A percentile compares a stretch with the other conserved stretches of the same genome.
phyloP scores from a whole-genome alignment of 2,113 vertebrate species.

The Plectropomus leopardus region DNA sequence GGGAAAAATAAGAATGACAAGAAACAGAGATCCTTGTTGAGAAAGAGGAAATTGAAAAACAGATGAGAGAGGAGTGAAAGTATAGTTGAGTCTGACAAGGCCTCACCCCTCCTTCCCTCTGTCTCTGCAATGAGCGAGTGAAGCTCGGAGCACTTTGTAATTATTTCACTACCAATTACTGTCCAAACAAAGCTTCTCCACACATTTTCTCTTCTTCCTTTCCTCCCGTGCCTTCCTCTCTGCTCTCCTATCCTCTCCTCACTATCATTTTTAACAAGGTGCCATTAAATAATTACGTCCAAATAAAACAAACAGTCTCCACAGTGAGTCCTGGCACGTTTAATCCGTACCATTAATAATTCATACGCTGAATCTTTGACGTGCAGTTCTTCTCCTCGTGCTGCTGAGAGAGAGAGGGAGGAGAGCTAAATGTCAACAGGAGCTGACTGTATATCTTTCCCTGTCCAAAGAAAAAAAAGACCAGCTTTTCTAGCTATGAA shows the following conservation, averaged over 20 bases:
- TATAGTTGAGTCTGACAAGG: slow-evolving; percentile 25
- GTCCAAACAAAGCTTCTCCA: slow-evolving; percentile 63
- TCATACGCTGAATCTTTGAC: slow-evolving; percentile 72
- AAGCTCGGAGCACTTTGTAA: slow-evolving; percentile 60
- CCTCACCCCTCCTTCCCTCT: slow-evolving; percentile 20
- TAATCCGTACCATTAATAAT: slow-evolving; percentile 80
- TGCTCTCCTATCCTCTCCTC: slow-evolving; percentile 30
- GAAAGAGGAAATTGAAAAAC: slow-evolving; percentile 26
- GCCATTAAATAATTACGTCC: slow-evolving; percentile 79
- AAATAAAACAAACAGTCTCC: slow-evolving; percentile 80
- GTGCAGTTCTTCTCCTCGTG: slow-evolving; percentile 45
- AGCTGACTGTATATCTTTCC: slow-evolving; percentile 51
- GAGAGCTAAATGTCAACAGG: slow-evolving; percentile 77
- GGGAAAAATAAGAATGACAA: not conserved
- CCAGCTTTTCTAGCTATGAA: slow-evolving; percentile 15
- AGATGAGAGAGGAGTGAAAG: slow-evolving; percentile 21
- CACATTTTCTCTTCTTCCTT: slow-evolving; percentile 26
- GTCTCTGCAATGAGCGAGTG: slow-evolving; percentile 31
- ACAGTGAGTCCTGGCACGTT: slow-evolving; percentile 69
- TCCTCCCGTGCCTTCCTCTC: not conserved
- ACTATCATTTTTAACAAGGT: slow-evolving; percentile 74
- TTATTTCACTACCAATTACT: slow-evolving; percentile 73
- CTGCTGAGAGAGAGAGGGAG: slow-evolving; percentile 32
- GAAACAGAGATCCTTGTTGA: not conserved
- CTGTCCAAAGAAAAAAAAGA: slow-evolving; percentile 38